Percentiles rank a stretch among this genome's conserved stretches.
Evolutionary conservation across 2,113 vertebrate species (phyloP).

Genomic region (Ptyas mucosa): DNA sequence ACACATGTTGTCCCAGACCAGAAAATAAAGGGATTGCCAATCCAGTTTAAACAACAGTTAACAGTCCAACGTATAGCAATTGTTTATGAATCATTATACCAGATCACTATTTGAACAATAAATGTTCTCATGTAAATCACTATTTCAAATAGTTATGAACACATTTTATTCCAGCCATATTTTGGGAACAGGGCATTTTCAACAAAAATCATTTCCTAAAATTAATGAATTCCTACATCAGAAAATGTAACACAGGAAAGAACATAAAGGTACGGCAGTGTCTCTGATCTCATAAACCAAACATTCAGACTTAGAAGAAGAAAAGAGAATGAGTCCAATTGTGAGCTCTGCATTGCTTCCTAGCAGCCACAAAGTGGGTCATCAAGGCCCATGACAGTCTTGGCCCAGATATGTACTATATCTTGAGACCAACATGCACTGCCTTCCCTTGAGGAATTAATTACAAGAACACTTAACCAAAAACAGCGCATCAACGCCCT

Average conservation of each 20-base stretch:
- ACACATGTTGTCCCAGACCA: neutral
- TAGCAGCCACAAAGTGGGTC: neutral
- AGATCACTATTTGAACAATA: neutral
- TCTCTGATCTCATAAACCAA: neutral
- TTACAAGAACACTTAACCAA: neutral
- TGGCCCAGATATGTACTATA: neutral
- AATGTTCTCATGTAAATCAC: neutral
- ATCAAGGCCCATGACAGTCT: neutral
- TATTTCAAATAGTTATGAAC: neutral
- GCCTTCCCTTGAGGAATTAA: neutral
- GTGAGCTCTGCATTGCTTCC: neutral
- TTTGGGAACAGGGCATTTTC: neutral
- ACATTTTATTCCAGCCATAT: neutral
- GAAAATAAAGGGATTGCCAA: neutral
- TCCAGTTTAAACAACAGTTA: neutral
- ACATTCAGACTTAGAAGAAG: neutral
- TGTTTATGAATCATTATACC: neutral
- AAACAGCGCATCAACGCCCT: neutral
- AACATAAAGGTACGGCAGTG: neutral
- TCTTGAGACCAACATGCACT: neutral
- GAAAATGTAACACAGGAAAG: neutral
- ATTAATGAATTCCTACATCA: neutral
- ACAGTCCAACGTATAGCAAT: neutral
- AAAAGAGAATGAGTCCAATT: neutral
- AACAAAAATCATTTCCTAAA: neutral